Evolutionary conservation across 1,140 invertebrate genomes (phyloP).

Genomic region (Telenomus remus): DNA sequence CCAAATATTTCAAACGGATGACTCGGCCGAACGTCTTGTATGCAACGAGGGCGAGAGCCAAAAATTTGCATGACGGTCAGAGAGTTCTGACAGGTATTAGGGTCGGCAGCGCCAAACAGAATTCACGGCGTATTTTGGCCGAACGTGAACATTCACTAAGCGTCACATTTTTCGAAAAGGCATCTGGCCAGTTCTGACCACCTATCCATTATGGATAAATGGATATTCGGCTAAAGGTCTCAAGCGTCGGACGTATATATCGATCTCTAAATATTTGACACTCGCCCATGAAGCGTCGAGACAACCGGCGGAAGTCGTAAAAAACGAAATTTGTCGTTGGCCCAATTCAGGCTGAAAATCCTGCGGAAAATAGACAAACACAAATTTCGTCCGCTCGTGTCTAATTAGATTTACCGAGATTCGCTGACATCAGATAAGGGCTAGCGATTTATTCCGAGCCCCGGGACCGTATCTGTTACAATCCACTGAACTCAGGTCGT

Average conservation of each 20-base stretch:
- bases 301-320: no score
- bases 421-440: conserved; percentile 12
- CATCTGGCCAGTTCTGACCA: conserved; percentile 26
- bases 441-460: conserved; percentile 20
- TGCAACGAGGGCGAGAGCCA: no score
- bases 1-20: no score
- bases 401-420: conserved; percentile 24
- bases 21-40: no score
- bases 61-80: conserved; percentile 2
- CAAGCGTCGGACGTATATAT: conserved; percentile 30
- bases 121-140: conserved; percentile 6
- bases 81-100: background rate
- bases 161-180: conserved; percentile 24
- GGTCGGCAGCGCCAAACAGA: conserved; percentile 12
- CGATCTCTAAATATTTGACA: conserved; percentile 23
- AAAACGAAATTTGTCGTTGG: no score
- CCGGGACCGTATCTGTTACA: conserved; percentile 8
- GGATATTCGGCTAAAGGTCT: conserved; percentile 28
- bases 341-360: no score
- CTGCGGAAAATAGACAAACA: no score
- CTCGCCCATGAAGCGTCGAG: no score
- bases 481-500: conserved; percentile 16
- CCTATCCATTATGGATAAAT: conserved; percentile 45
- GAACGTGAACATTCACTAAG: conserved; percentile 9
- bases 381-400: background rate